phyloP scores from a whole-genome alignment of 2,797 vertebrate species.

The Denticeps clupeoides region DNA sequence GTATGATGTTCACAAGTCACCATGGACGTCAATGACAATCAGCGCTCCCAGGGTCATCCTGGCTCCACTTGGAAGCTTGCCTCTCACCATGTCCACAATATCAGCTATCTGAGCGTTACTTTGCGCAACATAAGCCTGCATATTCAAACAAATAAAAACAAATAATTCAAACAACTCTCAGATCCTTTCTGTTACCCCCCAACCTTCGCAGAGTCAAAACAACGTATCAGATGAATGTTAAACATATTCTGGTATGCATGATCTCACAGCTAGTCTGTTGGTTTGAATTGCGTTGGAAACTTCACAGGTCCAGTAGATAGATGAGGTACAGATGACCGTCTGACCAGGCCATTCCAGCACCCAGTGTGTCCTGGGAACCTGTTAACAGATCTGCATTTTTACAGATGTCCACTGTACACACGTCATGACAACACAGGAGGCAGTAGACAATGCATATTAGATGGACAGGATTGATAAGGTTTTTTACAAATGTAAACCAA shows the following conservation, averaged over 20 bases:
- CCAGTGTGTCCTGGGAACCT: constrained; percentile 78
- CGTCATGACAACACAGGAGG: no score
- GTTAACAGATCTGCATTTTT: neutral
- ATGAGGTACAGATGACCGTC: constrained; percentile 86
- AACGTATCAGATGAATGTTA: no score
- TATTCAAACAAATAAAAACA: no score
- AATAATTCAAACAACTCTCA: no score
- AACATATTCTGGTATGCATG: no score
- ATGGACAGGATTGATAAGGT: no score
- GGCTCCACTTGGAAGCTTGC: constrained; percentile 75
- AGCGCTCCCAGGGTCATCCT: constrained; percentile 82
- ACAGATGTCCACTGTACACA: neutral
- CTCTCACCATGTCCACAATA: constrained; percentile 81
- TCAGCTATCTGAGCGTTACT: constrained; percentile 78
- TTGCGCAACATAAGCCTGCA: constrained; percentile 70
- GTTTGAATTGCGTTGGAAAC: constrained; percentile 71
- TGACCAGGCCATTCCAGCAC: constrained; percentile 90
- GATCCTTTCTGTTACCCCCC: no score
- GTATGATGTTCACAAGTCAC: constrained; percentile 43
- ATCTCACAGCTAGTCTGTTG: constrained; percentile 63
- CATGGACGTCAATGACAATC: constrained; percentile 85
- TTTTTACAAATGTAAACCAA: no score
- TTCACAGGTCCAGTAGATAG: constrained; percentile 84
- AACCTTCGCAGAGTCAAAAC: no score
- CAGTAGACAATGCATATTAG: no score